Percentiles rank a stretch among this genome's conserved stretches.
Conservation (phyloP, 2,888 invertebrate species). For the Pyralis farinalis region DNA sequence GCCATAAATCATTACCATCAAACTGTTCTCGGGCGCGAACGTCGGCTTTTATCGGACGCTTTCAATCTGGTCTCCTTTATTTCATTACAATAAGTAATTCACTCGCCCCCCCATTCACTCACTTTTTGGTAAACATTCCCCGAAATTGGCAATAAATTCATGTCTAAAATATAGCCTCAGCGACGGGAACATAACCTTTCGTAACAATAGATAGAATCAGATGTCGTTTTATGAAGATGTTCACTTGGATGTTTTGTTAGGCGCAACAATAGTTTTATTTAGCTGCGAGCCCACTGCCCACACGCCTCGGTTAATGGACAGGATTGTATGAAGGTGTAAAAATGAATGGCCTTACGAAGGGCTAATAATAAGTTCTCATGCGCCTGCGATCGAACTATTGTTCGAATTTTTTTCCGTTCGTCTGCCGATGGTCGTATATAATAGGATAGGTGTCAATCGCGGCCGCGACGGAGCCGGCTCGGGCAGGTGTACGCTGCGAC, state of each 20-base stretch:
- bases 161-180: constrained; percentile 61
- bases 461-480: constrained; percentile 30
- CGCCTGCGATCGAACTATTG: constrained; percentile 70
- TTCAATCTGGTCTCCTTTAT: constrained; percentile 77
- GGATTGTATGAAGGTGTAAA: constrained; percentile 77
- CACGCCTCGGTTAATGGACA: constrained; percentile 76
- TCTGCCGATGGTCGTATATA: constrained; percentile 54
- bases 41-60: constrained; percentile 72
- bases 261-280: constrained; percentile 78
- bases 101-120: constrained; percentile 72
- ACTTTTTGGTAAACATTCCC: constrained; percentile 73
- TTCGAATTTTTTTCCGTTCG: constrained; percentile 60
- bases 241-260: constrained; percentile 75
- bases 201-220: constrained; percentile 61
- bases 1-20: constrained; percentile 78
- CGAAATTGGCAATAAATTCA: constrained; percentile 78
- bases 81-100: constrained; percentile 78
- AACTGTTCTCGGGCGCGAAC: constrained; percentile 54
- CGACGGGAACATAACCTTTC: constrained; percentile 46
- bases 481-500: constrained; percentile 63
- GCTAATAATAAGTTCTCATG: constrained; percentile 78
- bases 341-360: constrained; percentile 71
- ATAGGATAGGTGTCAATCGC: constrained; percentile 78
- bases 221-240: constrained; percentile 73
- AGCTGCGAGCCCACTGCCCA: constrained; percentile 76